Percentiles rank a stretch among this genome's conserved stretches.
These are phyloP conservation scores for Eubasilissa regina DNA, from an alignment of 1,140 invertebrate genomes.

Conservation along the genomic window DNA sequence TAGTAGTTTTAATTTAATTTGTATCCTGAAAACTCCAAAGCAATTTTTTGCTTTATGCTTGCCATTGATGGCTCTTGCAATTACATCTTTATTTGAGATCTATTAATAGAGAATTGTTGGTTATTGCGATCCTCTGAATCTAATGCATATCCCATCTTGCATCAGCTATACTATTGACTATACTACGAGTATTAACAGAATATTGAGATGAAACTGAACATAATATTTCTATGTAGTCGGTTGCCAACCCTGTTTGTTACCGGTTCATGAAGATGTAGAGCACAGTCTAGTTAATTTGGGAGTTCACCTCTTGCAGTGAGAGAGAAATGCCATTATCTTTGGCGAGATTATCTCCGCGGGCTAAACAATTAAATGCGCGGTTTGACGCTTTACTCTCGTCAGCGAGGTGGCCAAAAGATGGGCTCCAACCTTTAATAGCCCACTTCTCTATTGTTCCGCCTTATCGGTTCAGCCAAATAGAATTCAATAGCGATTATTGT, in stretches of 20 bases:
- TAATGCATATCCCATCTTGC: too few species aligned
- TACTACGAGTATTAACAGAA: not conserved
- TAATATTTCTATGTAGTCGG: not conserved
- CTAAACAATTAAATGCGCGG: conserved; percentile 74
- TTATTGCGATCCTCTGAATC: too few species aligned
- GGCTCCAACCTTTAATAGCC: conserved; percentile 2
- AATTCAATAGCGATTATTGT: not conserved
- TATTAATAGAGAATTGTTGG: too few species aligned
- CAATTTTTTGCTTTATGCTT: too few species aligned
- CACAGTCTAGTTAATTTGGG: conserved; percentile 56
- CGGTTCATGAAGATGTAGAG: conserved; percentile 3
- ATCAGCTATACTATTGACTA: too few species aligned
- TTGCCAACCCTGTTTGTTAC: conserved; percentile 18
- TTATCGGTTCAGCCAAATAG: not conserved
- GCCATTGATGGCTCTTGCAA: too few species aligned
- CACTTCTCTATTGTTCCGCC: not conserved
- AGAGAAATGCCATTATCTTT: conserved; percentile 73
- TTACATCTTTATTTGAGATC: too few species aligned
- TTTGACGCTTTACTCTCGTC: conserved; percentile 73
- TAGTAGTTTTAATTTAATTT: too few species aligned
- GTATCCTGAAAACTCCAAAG: too few species aligned
- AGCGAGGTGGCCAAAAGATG: conserved; percentile 43
- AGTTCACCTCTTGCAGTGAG: conserved; percentile 43
- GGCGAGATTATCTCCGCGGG: conserved; percentile 74
- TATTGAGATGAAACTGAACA: not conserved